phyloP scores from a whole-genome alignment of 1,140 invertebrate genomes.

The Vollenhovia emeryi region DNA sequence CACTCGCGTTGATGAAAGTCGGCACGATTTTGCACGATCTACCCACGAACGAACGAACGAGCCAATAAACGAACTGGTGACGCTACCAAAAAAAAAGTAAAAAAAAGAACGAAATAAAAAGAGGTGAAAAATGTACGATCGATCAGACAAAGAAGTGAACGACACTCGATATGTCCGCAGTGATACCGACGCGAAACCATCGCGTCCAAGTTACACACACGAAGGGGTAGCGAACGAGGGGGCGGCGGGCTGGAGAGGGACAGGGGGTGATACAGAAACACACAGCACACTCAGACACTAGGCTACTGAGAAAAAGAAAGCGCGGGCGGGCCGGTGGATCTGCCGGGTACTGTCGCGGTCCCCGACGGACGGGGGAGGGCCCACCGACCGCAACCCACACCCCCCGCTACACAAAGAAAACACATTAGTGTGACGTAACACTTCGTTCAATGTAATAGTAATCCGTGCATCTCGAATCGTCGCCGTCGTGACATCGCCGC shows the following conservation, averaged over 20 bases:
- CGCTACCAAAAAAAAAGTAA: background rate
- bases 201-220: conserved; percentile 12
- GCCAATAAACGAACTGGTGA: background rate
- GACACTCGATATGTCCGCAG: background rate
- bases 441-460: conserved; percentile 42
- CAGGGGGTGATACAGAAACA: conserved; percentile 61
- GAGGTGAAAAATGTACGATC: background rate
- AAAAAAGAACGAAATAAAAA: background rate
- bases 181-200: background rate
- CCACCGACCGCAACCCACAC: conserved; percentile 43
- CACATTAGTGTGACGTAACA: conserved; percentile 54
- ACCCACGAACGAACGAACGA: background rate
- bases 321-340: conserved; percentile 20
- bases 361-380: conserved; percentile 11
- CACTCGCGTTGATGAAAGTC: conserved; percentile 15
- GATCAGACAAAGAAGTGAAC: background rate
- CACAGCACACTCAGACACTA: conserved; percentile 80
- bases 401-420: conserved; percentile 38
- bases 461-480: conserved; percentile 59
- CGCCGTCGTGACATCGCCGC: conserved; percentile 51
- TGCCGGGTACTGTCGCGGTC: conserved; percentile 35
- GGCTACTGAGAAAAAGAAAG: conserved; percentile 56
- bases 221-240: background rate
- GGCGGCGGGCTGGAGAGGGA: no score
- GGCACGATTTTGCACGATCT: background rate